Evolutionary conservation across 2,888 invertebrate species (phyloP).

Genomic region (Nebria brevicollis): DNA sequence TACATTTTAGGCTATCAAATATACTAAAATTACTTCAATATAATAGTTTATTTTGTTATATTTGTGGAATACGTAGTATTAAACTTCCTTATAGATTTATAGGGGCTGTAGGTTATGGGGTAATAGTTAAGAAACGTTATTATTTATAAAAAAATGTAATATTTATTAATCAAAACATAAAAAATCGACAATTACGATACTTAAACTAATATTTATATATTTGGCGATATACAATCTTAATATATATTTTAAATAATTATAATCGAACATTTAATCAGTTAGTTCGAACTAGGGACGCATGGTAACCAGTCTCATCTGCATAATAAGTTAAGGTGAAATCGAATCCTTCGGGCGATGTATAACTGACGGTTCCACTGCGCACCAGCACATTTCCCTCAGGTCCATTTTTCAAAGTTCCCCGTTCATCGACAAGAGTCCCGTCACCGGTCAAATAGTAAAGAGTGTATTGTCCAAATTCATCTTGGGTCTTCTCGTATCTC

Average conservation of each 20-base stretch:
- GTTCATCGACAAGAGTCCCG: conserved; percentile 50
- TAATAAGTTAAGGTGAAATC: conserved; percentile 62
- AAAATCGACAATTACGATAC: no score
- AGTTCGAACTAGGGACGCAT: conserved; percentile 55
- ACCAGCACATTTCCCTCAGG: conserved; percentile 59
- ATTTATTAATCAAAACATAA: no score
- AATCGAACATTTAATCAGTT: conserved; percentile 4
- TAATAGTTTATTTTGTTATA: no score
- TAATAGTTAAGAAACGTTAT: no score
- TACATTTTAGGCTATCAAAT: no score
- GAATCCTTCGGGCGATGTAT: conserved; percentile 64
- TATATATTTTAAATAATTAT: not conserved
- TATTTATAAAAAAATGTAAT: no score
- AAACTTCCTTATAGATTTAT: no score
- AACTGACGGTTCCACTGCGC: conserved; percentile 62
- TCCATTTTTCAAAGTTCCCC: conserved; percentile 58
- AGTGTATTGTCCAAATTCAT: conserved; percentile 27
- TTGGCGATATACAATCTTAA: not conserved
- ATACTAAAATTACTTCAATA: no score
- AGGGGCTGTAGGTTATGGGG: no score
- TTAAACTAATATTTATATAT: not conserved
- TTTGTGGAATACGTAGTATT: no score
- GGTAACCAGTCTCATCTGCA: conserved; percentile 68
- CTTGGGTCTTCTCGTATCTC: conserved; percentile 20
- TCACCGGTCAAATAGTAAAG: conserved; percentile 19